These are phyloP conservation scores for Gonatopus flavifemur DNA, from an alignment of 1,140 invertebrate species.

Conservation along the genomic window DNA sequence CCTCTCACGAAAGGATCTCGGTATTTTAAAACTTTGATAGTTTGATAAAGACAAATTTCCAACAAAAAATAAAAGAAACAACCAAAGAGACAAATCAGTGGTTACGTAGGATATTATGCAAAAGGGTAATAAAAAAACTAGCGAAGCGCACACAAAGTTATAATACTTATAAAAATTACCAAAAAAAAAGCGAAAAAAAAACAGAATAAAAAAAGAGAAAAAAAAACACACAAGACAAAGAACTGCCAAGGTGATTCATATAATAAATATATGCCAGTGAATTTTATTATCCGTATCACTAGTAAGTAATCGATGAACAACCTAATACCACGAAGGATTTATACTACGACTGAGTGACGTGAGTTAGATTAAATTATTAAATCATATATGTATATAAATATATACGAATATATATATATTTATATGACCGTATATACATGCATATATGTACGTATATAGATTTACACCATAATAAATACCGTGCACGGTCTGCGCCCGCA, in stretches of 20 bases:
- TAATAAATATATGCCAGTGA: conserved; percentile 57
- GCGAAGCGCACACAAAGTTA: conserved; percentile 26
- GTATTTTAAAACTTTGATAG: too few species aligned
- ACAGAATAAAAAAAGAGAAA: conserved; percentile 11
- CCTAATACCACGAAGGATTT: conserved; percentile 38
- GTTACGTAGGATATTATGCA: too few species aligned
- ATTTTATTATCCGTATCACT: conserved; percentile 59
- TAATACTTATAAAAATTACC: conserved; percentile 7
- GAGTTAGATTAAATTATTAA: too few species aligned
- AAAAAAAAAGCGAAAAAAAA: conserved; percentile 13
- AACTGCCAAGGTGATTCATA: conserved; percentile 58
- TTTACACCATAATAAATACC: too few species aligned
- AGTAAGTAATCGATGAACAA: conserved; percentile 44
- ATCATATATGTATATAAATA: too few species aligned
- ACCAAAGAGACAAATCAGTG: too few species aligned
- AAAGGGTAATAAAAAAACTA: conserved; percentile 1
- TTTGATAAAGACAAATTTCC: too few species aligned
- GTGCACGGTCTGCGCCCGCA: too few species aligned
- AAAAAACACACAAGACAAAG: conserved; percentile 47
- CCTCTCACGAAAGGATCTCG: neutral
- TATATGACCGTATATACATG: too few species aligned
- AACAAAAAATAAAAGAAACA: too few species aligned
- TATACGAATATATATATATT: too few species aligned
- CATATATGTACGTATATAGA: too few species aligned
- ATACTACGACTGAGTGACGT: conserved; percentile 49